Percentiles rank a stretch among this genome's conserved stretches.
Evolutionary conservation across 1,140 invertebrate genomes (phyloP).

Genomic region (Calephelis nemesis): DNA sequence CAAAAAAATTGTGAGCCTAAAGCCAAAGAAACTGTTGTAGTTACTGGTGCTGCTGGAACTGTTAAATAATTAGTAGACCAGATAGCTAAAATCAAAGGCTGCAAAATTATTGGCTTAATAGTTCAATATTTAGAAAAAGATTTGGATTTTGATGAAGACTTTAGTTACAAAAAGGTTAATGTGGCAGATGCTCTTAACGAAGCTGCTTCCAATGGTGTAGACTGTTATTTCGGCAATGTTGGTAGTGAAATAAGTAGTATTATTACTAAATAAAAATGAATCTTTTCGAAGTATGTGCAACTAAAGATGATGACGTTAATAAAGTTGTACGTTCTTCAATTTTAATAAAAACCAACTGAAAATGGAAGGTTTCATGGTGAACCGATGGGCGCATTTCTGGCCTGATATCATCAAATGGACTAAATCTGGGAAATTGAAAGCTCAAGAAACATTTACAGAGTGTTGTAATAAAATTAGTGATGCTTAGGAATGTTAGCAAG

Average conservation of each 20-base stretch:
- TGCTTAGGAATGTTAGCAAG: conserved; percentile 23
- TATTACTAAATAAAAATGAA: conserved; percentile 41
- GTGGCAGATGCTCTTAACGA: conserved; percentile 32
- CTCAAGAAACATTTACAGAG: conserved; percentile 34
- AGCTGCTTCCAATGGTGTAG: conserved; percentile 37
- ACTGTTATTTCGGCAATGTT: conserved; percentile 41
- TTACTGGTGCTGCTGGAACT: conserved; percentile 37
- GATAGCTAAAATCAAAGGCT: conserved; percentile 40
- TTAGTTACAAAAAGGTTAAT: conserved; percentile 38
- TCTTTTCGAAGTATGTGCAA: conserved; percentile 36
- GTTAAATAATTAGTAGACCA: conserved; percentile 39
- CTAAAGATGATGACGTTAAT: conserved; percentile 32
- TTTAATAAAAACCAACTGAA: conserved; percentile 37
- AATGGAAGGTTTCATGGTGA: conserved; percentile 39
- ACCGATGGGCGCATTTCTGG: conserved; percentile 28
- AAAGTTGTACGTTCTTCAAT: conserved; percentile 30
- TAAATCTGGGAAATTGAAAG: conserved; percentile 34
- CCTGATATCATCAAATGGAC: conserved; percentile 36
- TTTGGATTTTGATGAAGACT: conserved; percentile 35
- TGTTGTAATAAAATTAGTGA: conserved; percentile 24
- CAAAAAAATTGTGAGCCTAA: conserved; percentile 39
- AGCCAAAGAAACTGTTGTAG: conserved; percentile 37
- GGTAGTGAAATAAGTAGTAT: conserved; percentile 41
- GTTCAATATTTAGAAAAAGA: conserved; percentile 37
- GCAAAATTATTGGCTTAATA: conserved; percentile 38